Base-by-base conservation (phyloP, 2,797 vertebrate species). In the Pipistrellus nathusii region DNA sequence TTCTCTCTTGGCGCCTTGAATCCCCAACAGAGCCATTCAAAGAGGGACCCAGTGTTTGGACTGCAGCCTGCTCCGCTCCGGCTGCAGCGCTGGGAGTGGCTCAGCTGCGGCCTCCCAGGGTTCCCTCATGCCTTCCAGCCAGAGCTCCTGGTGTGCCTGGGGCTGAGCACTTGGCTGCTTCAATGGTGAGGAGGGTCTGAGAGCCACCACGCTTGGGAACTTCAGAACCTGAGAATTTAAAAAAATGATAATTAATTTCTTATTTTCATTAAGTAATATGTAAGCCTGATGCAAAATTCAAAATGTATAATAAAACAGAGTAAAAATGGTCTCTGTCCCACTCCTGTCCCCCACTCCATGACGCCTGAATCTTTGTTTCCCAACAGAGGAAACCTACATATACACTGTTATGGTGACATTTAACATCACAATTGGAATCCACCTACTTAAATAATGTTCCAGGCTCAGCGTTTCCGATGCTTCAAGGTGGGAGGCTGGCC, bases 211-310 rank as follows among this genome's bases (percentile, higher is more conserved):
- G 2, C 68, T 17, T 77, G 27, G 46, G 38, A 55, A 78, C 48
- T 48, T 76, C 10, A 27, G 27, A 64, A 18, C 57, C n/a, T 89
- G 30, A 51, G 71, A 62, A 62, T 41, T 66, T 8, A 53, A 21
- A 55, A 21, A 59, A 75, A 25, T 1, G 1, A 51, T 21, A 14
- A 35, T n/a, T 76, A 73, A 69, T 71, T 82, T 25, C 44, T 78
- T 88, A n/a, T 91, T 89, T 93, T 80, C 14, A 72, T 93, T 38
- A 86, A 88, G 10, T 48, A 30, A 80, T 66, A 32, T 32, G 73
- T 55, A 92, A 66, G 7, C 25, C 12, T 68, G 41, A 35, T n/a
- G 75, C 2, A 46, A 46, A 94, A 91, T 41, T 72, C 32, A 53
- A 84, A 77, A 35, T 55, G 15, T 83, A 10, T 62, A 18, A 80